These are phyloP conservation scores for Idaea dimidiata DNA, from an alignment of 2,888 invertebrate genomes.

Conservation along the genomic window DNA sequence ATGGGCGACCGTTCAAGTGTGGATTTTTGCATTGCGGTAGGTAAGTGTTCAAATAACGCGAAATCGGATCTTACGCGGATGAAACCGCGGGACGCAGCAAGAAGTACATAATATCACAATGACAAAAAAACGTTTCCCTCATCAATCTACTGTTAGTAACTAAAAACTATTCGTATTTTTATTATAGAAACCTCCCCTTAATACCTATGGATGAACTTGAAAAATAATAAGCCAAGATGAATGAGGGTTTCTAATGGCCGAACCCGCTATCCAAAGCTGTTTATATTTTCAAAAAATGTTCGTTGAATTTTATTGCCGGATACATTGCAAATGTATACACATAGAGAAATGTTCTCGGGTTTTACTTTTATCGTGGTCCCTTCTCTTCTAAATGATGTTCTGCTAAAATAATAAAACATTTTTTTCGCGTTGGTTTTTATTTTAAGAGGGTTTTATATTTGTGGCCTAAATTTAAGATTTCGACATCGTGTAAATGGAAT, in stretches of 20 bases:
- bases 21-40: no score
- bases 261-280: constrained; percentile 25
- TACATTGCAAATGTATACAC: constrained; percentile 6
- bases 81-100: no score
- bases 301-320: constrained; percentile 14
- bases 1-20: no score
- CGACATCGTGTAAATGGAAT: no score
- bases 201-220: constrained; percentile 34
- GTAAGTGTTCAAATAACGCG: no score
- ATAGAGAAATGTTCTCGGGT: not conserved
- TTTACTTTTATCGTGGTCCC: not conserved
- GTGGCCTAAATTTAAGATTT: constrained; percentile 31
- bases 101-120: no score
- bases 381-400: constrained; percentile 1
- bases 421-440: constrained; percentile 17
- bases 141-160: no score
- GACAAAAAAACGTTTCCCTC: no score
- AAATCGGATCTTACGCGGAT: no score
- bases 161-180: no score
- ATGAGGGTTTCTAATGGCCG: constrained; percentile 32
- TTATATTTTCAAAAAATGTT: constrained; percentile 21
- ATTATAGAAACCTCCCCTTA: not conserved
- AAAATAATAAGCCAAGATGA: constrained; percentile 33
- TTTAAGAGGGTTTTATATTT: constrained; percentile 30
- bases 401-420: constrained; percentile 1